These are phyloP conservation scores for Pristionchus arcanus DNA, from an alignment of 2,888 invertebrate species.

Conservation along the genomic window DNA sequence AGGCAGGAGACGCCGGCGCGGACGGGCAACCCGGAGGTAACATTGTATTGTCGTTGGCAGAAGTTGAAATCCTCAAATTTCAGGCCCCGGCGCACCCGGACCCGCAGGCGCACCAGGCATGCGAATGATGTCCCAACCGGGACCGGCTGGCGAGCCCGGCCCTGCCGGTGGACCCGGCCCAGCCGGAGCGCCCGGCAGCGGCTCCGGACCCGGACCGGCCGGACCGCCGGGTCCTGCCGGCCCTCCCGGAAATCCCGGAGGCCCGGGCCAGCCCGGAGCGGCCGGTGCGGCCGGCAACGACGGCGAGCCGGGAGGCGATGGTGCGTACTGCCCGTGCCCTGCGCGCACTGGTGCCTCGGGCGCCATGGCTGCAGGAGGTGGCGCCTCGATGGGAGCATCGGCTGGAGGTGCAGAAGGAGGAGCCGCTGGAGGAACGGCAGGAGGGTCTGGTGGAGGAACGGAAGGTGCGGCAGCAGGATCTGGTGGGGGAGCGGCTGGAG, in stretches of 20 bases:
- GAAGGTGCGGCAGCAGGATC: too few species aligned
- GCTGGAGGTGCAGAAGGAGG: too few species aligned
- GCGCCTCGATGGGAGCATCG: neutral
- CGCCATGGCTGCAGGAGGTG: neutral
- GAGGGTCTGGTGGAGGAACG: too few species aligned
- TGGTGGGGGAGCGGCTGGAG: too few species aligned
- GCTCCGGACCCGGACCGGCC: constrained; percentile 61
- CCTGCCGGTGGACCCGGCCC: constrained; percentile 62
- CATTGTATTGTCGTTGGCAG: too few species aligned
- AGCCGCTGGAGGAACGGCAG: too few species aligned
- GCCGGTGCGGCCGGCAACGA: constrained; percentile 61
- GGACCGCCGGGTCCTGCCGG: constrained; percentile 65
- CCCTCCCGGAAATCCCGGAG: constrained; percentile 61
- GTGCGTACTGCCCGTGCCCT: constrained; percentile 62
- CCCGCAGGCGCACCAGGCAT: constrained; percentile 12
- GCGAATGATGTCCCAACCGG: constrained; percentile 24
- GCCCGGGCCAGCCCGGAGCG: constrained; percentile 57
- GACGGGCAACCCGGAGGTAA: too few species aligned
- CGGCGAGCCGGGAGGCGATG: constrained; percentile 59
- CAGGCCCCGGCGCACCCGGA: constrained; percentile 58
- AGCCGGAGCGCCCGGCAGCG: constrained; percentile 63
- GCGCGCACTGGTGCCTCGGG: constrained; percentile 60
- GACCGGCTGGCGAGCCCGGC: neutral
- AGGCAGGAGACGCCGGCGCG: neutral
- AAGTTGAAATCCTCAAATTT: neutral